A percentile compares a stretch with the other conserved stretches of the same genome.
These are phyloP conservation scores for Arvicanthis niloticus DNA, from an alignment of 2,113 vertebrate species.

Conservation along the genomic window DNA sequence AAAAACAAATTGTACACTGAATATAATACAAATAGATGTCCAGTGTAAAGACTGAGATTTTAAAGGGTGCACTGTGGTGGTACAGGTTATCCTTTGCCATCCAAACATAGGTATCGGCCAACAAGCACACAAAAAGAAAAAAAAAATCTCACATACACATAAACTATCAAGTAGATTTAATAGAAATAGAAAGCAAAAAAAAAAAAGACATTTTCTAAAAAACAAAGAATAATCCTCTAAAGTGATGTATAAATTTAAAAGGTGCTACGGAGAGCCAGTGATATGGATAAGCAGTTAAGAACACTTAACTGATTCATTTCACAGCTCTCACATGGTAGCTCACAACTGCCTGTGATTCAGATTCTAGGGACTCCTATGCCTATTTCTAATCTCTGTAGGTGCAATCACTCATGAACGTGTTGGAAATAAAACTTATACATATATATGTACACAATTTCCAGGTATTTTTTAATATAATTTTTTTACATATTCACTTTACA, in stretches of 20 bases:
- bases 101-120: background rate
- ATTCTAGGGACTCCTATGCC: background rate
- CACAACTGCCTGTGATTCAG: too few relatives aligned
- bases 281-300: background rate
- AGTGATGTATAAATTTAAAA: background rate
- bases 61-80: background rate
- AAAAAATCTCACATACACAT: background rate
- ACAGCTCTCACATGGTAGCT: background rate
- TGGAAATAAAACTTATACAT: background rate
- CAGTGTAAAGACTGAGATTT: background rate
- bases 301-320: background rate
- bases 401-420: background rate
- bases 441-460: too few relatives aligned
- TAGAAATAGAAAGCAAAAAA: background rate
- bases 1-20: background rate
- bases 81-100: too few relatives aligned
- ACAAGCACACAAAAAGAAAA: background rate
- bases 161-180: background rate
- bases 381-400: background rate
- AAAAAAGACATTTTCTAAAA: background rate
- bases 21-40: background rate
- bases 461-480: too few relatives aligned
- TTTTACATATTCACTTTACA: too few relatives aligned
- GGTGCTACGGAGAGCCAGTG: fast-evolving
- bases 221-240: background rate